These are phyloP conservation scores for Euzetes globulus DNA, from an alignment of 2,888 invertebrate genomes.

Conservation along the genomic window DNA sequence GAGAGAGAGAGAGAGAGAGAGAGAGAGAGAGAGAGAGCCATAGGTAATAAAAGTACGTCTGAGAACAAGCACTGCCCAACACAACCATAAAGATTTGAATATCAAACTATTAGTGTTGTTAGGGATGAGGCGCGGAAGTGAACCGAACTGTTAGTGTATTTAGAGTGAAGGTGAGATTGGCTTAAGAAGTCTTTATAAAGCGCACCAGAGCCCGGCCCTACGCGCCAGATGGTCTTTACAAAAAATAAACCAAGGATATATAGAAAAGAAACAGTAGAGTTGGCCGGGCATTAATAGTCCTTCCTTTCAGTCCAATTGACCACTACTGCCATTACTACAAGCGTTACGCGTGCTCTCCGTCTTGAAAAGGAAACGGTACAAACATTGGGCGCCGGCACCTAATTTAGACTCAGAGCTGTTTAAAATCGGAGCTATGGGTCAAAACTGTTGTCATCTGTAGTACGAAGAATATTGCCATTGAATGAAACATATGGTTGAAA, in stretches of 20 bases:
- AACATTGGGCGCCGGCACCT: background rate
- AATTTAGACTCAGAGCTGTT: background rate
- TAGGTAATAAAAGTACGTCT: slow-evolving; percentile 22
- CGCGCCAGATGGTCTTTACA: slow-evolving; percentile 9
- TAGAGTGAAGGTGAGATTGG: slow-evolving; percentile 12
- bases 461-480: background rate
- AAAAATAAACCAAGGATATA: background rate
- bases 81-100: background rate
- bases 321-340: background rate
- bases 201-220: background rate
- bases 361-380: background rate
- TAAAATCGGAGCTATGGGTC: background rate
- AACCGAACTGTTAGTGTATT: background rate
- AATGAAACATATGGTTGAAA: background rate
- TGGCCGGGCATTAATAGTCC: background rate
- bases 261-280: background rate
- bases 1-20: background rate
- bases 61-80: background rate
- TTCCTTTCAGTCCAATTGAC: background rate
- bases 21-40: background rate
- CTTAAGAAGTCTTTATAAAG: background rate
- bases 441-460: background rate
- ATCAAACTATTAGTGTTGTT: slow-evolving; percentile 13
- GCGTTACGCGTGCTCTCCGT: slow-evolving; percentile 9
- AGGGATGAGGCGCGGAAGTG: slow-evolving; percentile 18